These are phyloP conservation scores for Pitta sordida DNA, from an alignment of 2,113 vertebrate genomes.

Conservation along the genomic window DNA sequence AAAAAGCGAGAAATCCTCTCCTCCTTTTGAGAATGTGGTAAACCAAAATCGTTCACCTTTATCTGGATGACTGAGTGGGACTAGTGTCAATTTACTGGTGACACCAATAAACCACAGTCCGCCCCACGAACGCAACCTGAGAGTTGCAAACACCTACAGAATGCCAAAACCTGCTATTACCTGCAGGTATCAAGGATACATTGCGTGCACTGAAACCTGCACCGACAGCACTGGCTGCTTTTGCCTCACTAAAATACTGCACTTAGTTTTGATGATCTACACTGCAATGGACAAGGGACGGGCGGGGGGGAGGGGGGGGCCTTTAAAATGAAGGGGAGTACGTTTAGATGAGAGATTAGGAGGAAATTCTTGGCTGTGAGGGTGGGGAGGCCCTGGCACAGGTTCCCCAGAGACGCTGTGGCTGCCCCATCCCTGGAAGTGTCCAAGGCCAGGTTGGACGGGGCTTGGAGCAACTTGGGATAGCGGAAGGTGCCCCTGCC, in stretches of 20 bases:
- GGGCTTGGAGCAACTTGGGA: not conserved
- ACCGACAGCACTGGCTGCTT: fast-evolving
- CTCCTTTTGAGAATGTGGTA: not conserved
- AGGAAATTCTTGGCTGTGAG: not conserved
- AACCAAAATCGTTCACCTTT: not conserved
- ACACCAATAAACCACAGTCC: not conserved
- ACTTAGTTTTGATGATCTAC: not conserved
- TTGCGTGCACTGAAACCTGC: not conserved
- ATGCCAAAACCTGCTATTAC: not conserved
- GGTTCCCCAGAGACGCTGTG: not conserved
- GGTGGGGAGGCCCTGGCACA: not conserved
- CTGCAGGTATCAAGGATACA: not conserved
- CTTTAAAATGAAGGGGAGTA: not conserved
- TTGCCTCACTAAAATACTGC: not conserved
- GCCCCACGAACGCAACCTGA: not conserved
- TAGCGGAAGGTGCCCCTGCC: not conserved
- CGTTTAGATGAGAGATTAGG: not conserved
- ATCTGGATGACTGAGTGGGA: not conserved
- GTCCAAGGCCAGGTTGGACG: fast-evolving
- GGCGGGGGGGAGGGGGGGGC: too few species aligned
- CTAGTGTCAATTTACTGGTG: not conserved
- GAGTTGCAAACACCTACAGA: not conserved
- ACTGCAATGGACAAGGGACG: fast-evolving
- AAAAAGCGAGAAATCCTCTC: not conserved
- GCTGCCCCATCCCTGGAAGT: not conserved